Evolutionary conservation across 2,797 vertebrate genomes (phyloP), one percentile per base, ranked within the genome.

Genomic region (Pseudopleuronectes americanus): DNA sequence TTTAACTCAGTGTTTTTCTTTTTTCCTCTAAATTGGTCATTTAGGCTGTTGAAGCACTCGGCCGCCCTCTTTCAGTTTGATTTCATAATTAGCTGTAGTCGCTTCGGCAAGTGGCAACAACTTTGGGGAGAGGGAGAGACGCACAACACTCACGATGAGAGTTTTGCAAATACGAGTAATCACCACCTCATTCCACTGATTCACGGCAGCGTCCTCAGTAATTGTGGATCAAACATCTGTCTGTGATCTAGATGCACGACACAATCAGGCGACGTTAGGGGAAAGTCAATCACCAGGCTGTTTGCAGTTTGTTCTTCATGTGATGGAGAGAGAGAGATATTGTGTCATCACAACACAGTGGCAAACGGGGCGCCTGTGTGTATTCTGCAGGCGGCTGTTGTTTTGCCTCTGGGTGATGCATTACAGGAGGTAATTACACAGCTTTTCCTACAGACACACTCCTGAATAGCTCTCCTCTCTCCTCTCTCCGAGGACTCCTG

Each of bases 381-480:
- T 79, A 54, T 81, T 64, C 68, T 57, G 71, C 85, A 84, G 60
- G 64, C 68, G 53, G 85, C 80, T 87, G 65, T 83, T 68, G 82
- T 88, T 71, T 89, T n/a, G 69, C 87, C 87, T 84, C 66, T 83
- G 85, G 86, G 84, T 77, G 33, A 83, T 81, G 81, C 78, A 87
- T 92, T 93, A 90, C 71, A 88, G 86, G 86, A 89, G 88, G 85
- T 91, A 92, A 93, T 93, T 92, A 93, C 86, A 84, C 81, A 66
- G 86, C 84, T 83, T 83, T 86, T 87, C 82, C 70, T 81, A 76
- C 76, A 84, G 73, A 87, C 87, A 90, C 79, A 87, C 84, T 91
- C 77, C 76, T 80, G 84, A 91, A 90, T 79, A 80, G 83, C 71
- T 77, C 71, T 73, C 58, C 58, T 70, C 67, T 56, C 68, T 81